These are phyloP conservation scores for Sebastes itinus DNA, from an alignment of 2,797 vertebrate species.

Conservation along the genomic window DNA sequence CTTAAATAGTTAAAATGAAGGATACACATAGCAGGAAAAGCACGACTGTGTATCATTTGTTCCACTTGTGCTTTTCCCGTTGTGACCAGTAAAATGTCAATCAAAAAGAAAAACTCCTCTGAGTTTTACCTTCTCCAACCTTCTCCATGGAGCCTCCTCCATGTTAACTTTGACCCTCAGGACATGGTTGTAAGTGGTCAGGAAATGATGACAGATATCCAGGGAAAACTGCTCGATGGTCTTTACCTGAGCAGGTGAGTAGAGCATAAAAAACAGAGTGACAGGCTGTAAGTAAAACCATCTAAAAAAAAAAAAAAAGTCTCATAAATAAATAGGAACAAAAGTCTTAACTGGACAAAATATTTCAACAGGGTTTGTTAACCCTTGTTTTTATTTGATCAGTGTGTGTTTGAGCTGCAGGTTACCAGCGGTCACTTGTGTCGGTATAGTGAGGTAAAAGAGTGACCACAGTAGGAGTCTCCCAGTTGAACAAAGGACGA, in stretches of 20 bases:
- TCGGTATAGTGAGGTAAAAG: background rate
- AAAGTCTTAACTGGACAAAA: background rate
- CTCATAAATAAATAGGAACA: background rate
- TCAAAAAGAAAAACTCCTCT: too few relatives aligned
- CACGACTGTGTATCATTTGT: background rate
- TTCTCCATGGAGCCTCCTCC: slow-evolving; percentile 92
- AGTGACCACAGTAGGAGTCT: background rate
- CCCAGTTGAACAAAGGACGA: background rate
- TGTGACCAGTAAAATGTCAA: background rate
- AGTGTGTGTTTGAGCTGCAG: background rate
- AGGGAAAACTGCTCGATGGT: slow-evolving; percentile 92
- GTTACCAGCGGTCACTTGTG: background rate
- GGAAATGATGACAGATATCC: slow-evolving; percentile 91
- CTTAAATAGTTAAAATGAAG: background rate
- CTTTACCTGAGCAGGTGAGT: slow-evolving; percentile 79
- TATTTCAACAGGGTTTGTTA: background rate
- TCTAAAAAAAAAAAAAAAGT: too few relatives aligned
- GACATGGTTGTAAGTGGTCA: slow-evolving; percentile 92
- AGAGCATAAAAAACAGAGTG: slow-evolving; percentile 12
- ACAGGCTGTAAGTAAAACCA: background rate
- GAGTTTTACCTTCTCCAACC: slow-evolving; percentile 88
- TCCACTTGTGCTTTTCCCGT: background rate
- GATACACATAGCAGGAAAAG: background rate
- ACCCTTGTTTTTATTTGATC: background rate
- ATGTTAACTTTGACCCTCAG: slow-evolving; percentile 83